These are phyloP conservation scores for Drosophila subobscura DNA, from an alignment of 1,140 invertebrate genomes.

Conservation along the genomic window DNA sequence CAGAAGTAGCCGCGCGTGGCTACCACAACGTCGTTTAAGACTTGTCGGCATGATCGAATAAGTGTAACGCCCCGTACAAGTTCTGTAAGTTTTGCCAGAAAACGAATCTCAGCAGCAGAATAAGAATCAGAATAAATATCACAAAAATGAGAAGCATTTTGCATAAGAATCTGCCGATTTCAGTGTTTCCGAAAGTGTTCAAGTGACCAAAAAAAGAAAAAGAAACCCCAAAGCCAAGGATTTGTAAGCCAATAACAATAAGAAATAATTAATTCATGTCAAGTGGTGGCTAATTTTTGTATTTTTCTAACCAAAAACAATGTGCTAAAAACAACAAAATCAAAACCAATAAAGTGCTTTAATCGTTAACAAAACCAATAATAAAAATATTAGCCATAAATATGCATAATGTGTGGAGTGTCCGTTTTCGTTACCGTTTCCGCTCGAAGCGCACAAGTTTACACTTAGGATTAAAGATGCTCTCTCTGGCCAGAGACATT, in stretches of 20 bases:
- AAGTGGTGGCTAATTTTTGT: constrained; percentile 61
- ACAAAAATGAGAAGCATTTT: constrained; percentile 46
- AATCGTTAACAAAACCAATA: constrained; percentile 56
- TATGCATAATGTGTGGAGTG: constrained; percentile 58
- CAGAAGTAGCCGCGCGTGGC: constrained; percentile 83
- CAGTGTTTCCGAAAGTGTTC: constrained; percentile 52
- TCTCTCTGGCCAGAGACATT: constrained; percentile 80
- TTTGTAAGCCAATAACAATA: constrained; percentile 64
- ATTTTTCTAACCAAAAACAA: constrained; percentile 53
- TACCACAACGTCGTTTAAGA: constrained; percentile 83
- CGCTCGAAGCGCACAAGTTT: constrained; percentile 63
- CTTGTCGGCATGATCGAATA: constrained; percentile 84
- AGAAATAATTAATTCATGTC: constrained; percentile 7
- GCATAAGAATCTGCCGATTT: constrained; percentile 47
- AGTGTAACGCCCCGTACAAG: constrained; percentile 84
- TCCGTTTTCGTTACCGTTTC: constrained; percentile 18
- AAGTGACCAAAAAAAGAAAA: constrained; percentile 17
- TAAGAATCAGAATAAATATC: constrained; percentile 15
- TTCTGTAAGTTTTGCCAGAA: constrained; percentile 81
- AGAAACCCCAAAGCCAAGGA: constrained; percentile 32
- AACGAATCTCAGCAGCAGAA: constrained; percentile 17
- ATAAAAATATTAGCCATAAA: constrained; percentile 45
- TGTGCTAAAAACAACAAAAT: constrained; percentile 43
- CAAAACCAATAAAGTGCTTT: constrained; percentile 51
- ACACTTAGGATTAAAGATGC: constrained; percentile 76